Percentiles rank a stretch among this genome's conserved stretches.
phyloP scores from a whole-genome alignment of 2,888 invertebrate genomes.

The Habrosyne pyritoides region DNA sequence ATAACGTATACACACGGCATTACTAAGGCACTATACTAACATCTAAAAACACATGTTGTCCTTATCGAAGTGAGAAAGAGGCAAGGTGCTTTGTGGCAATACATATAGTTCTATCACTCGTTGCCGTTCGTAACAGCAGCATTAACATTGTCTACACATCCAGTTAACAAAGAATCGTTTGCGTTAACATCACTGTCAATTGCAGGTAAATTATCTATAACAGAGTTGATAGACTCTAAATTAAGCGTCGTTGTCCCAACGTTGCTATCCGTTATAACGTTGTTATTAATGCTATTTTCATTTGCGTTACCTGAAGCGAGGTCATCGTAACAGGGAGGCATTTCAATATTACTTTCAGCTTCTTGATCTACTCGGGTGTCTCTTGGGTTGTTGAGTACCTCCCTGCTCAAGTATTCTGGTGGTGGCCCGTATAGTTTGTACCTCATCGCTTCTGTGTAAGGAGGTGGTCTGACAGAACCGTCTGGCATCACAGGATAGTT shows the following conservation, averaged over 20 bases:
- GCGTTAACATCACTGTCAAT: conserved; percentile 74
- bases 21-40: conserved; percentile 1
- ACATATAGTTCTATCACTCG: background rate
- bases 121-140: background rate
- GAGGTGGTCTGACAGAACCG: conserved; percentile 56
- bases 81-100: conserved; percentile 4
- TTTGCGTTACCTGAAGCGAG: conserved; percentile 40
- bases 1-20: background rate
- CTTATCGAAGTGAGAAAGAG: background rate
- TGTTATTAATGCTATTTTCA: conserved; percentile 15
- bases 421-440: conserved; percentile 76
- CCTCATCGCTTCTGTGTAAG: conserved; percentile 70
- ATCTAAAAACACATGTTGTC: background rate
- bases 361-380: conserved; percentile 50
- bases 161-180: conserved; percentile 43
- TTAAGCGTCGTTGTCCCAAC: background rate
- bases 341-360: conserved; percentile 63
- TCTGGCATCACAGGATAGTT: conserved; percentile 55
- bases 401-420: conserved; percentile 66
- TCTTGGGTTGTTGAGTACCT: conserved; percentile 40
- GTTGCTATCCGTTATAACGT: conserved; percentile 15
- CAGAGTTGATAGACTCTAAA: conserved; percentile 51
- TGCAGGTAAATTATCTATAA: conserved; percentile 72
- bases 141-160: background rate
- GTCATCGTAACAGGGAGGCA: conserved; percentile 74